These are phyloP conservation scores for Timandra comae DNA, from an alignment of 2,888 invertebrate genomes.

Conservation along the genomic window DNA sequence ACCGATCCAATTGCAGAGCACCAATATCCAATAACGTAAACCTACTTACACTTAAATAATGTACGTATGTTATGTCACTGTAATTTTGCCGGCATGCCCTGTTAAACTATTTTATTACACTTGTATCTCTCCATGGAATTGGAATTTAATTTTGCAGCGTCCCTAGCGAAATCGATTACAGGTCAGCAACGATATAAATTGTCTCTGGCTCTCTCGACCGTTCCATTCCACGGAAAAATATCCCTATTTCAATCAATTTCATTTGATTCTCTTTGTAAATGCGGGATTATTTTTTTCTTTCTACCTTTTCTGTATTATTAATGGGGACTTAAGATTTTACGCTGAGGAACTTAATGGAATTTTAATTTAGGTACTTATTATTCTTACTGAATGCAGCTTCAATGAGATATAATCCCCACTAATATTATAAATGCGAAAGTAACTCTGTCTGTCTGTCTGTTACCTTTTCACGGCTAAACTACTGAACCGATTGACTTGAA, in stretches of 20 bases:
- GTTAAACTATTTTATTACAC: constrained; percentile 20
- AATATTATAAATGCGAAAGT: too few relatives aligned
- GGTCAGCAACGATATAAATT: constrained; percentile 30
- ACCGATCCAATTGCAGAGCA: too few relatives aligned
- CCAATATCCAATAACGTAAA: too few relatives aligned
- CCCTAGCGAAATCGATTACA: constrained; percentile 27
- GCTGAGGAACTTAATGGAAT: too few relatives aligned
- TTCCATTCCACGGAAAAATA: constrained; percentile 25
- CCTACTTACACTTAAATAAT: too few relatives aligned
- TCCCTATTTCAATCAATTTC: constrained; percentile 21
- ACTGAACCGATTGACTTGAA: too few relatives aligned
- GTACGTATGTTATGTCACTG: constrained; percentile 12
- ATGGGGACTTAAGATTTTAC: too few relatives aligned
- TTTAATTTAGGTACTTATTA: too few relatives aligned
- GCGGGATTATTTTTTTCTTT: neutral
- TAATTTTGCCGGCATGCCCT: constrained; percentile 17
- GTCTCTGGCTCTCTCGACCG: constrained; percentile 20
- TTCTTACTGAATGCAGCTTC: too few relatives aligned
- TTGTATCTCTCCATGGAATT: constrained; percentile 19
- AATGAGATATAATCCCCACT: too few relatives aligned
- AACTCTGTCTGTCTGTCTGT: too few relatives aligned
- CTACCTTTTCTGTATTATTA: neutral
- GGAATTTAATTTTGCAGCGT: constrained; percentile 32
- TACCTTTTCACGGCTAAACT: too few relatives aligned
- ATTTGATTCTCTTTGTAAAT: constrained; percentile 16